phyloP scores from a whole-genome alignment of 2,113 vertebrate genomes.

The Corythornis cristatus region DNA sequence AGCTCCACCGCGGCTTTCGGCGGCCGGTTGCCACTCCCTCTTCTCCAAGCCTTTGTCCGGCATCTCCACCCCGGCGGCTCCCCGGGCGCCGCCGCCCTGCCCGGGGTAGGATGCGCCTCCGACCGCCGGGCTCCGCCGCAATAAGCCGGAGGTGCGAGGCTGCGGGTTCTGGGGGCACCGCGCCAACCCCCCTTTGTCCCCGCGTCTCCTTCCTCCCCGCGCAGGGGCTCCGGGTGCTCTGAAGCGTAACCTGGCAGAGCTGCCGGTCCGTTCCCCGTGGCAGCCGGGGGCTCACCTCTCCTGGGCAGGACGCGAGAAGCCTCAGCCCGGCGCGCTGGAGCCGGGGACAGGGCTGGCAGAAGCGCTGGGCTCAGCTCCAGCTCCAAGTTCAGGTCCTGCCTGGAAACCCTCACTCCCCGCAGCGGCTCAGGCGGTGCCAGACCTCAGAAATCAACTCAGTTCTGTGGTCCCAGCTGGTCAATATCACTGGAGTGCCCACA shows the following conservation, averaged over 20 bases:
- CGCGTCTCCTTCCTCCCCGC: neutral
- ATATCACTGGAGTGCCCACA: accelerated
- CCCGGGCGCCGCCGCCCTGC: neutral
- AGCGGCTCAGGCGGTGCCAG: neutral
- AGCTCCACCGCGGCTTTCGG: neutral
- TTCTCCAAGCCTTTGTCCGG: conserved; percentile 40
- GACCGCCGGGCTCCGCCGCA: neutral
- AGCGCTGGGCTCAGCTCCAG: neutral
- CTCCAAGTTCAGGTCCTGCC: neutral
- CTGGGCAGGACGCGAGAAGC: neutral
- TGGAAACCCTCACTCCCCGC: neutral
- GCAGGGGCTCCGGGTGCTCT: neutral
- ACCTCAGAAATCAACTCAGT: neutral
- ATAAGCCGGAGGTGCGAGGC: neutral
- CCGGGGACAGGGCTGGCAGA: too few species aligned
- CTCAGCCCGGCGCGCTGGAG: too few species aligned
- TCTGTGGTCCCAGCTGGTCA: neutral
- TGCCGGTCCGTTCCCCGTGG: neutral
- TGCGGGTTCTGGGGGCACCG: neutral
- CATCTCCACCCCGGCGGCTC: neutral
- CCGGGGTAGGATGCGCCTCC: neutral
- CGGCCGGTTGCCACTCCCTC: neutral
- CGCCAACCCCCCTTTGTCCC: neutral
- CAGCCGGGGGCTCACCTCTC: neutral
- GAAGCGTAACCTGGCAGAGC: neutral